A percentile compares a stretch with the other conserved stretches of the same genome.
phyloP scores from a whole-genome alignment of 2,888 invertebrate species.

The Pocota personata region DNA sequence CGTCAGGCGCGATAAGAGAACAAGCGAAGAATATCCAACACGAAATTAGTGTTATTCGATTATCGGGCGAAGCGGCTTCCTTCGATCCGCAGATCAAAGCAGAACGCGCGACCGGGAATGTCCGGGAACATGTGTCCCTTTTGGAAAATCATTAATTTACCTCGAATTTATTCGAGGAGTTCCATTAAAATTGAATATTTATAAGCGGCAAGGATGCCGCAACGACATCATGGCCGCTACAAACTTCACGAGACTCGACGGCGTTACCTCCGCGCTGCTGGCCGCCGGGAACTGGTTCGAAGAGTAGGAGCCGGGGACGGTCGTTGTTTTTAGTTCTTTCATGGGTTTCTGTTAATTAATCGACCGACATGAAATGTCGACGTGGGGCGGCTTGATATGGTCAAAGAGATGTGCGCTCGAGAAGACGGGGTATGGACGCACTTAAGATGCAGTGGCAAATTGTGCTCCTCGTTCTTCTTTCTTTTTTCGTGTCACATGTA shows the following conservation, averaged over 20 bases:
- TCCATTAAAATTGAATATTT: slow-evolving; percentile 79
- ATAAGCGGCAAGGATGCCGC: slow-evolving; percentile 75
- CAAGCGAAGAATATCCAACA: slow-evolving; percentile 75
- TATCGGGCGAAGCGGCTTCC: slow-evolving; percentile 68
- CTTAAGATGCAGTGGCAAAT: slow-evolving; percentile 73
- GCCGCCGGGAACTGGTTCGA: slow-evolving; percentile 49
- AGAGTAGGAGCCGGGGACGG: slow-evolving; percentile 15
- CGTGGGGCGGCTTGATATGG: slow-evolving; percentile 70
- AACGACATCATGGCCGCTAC: slow-evolving; percentile 63
- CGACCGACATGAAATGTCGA: slow-evolving; percentile 73
- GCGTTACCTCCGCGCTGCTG: slow-evolving; percentile 44
- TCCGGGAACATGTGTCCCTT: slow-evolving; percentile 78
- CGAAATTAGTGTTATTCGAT: slow-evolving; percentile 76
- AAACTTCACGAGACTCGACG: slow-evolving; percentile 59
- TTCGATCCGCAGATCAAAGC: slow-evolving; percentile 73
- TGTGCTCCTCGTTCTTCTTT: slow-evolving; percentile 40
- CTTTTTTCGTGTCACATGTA: slow-evolving; percentile 52
- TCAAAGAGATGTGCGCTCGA: slow-evolving; percentile 67
- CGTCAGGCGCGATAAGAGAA: slow-evolving; percentile 74
- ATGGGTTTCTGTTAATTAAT: slow-evolving; percentile 74
- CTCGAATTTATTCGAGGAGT: slow-evolving; percentile 78
- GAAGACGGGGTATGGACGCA: slow-evolving; percentile 51
- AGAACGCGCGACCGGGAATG: slow-evolving; percentile 68
- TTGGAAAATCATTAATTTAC: slow-evolving; percentile 80
- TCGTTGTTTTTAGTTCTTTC: slow-evolving; percentile 68